Base-by-base conservation (phyloP, 2,797 vertebrate species). In the Prunella strophiata region DNA sequence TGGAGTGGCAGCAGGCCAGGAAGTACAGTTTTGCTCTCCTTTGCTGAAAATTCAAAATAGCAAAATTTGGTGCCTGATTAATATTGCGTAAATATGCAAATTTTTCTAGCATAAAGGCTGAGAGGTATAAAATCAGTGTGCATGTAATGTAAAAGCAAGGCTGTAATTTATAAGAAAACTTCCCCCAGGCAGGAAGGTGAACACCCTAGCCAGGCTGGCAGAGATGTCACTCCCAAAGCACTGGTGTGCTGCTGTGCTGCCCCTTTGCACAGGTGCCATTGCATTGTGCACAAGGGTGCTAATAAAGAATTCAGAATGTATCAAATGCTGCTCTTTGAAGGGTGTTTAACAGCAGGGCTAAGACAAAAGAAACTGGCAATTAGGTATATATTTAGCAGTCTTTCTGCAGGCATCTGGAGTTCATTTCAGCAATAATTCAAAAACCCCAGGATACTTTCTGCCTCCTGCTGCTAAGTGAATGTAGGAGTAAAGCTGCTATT, bases 401-500 rank as follows among this genome's bases (percentile, higher is more conserved):
- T 93, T 84, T 97, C 95, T 95, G 32, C 90, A 79, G 86, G 94
- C 95, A 97, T 97, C 96, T 97, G 97, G 93, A 97, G 74, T 93
- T 95, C 87, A 88, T 96, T 97, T 97, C 43, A 73, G 85, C 92
- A 97, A 85, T 96, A 97, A 97, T 94, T 97, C 94, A 96, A 95
- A 96, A 93, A 84, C 86, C 84, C 91, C 81, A 93, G 94, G 96
- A 96, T 76, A 90, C 94, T 96, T 95, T 96, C 68, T 96, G 91
- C 96, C 91, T 98, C 96, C 95, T 91, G 94, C 96, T 96, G 94
- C 89, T 91, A 92, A 94, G 93, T 91, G 95, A 97, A 96, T 95
- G 97, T 97, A 97, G 97, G 97, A 97, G 97, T 97, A 97, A 96
- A 95, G 94, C 96, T 97, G 96, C 94, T 97, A 93, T 96, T 97